These are phyloP conservation scores for Casuarius casuarius DNA, from an alignment of 2,113 vertebrate genomes.

Conservation along the genomic window DNA sequence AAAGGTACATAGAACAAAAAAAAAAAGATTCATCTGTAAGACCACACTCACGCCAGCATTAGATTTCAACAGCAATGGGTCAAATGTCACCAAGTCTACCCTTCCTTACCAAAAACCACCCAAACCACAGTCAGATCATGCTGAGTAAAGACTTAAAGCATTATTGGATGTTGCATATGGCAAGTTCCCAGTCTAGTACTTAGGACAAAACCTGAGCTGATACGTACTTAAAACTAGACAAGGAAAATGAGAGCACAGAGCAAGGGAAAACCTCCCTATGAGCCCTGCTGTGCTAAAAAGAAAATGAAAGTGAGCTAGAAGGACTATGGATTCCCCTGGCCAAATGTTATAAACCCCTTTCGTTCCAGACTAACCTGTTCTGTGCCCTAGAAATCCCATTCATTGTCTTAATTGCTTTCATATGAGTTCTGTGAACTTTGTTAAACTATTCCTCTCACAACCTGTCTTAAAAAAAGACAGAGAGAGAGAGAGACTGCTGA, in stretches of 20 bases:
- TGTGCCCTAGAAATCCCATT: neutral
- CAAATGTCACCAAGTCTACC: neutral
- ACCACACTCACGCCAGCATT: neutral
- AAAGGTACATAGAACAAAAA: neutral
- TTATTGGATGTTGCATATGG: neutral
- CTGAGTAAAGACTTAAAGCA: neutral
- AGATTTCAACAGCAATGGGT: neutral
- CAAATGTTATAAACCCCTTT: neutral
- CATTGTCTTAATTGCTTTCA: neutral
- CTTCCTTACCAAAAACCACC: neutral
- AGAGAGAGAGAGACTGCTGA: neutral
- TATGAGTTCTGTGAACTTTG: neutral
- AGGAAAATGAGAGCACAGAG: neutral
- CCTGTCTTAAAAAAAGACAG: neutral
- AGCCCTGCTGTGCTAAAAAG: neutral
- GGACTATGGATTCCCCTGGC: neutral
- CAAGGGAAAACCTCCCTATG: neutral
- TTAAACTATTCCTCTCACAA: neutral
- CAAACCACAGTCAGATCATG: neutral
- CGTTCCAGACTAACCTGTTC: neutral
- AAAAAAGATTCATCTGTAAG: neutral
- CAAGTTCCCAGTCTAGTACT: neutral
- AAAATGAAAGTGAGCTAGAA: neutral
- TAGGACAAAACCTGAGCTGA: fast-evolving
- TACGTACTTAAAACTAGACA: fast-evolving